Evolutionary conservation across 2,888 invertebrate genomes (phyloP).

Genomic region (Callyntrura sp.): DNA sequence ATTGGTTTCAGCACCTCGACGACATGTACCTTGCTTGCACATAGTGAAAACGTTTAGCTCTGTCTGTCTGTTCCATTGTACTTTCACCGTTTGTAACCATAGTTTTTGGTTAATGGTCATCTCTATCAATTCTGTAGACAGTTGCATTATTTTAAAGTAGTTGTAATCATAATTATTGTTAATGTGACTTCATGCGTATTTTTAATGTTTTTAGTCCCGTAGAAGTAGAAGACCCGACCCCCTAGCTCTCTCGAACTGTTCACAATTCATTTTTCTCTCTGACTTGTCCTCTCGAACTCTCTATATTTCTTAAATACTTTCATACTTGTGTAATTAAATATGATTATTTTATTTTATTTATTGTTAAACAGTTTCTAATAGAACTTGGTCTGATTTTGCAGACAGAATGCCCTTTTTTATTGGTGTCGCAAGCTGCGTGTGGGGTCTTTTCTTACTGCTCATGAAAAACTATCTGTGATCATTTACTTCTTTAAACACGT

Average conservation of each 20-base stretch:
- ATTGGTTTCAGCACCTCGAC: too few species aligned
- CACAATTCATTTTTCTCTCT: constrained; percentile 40
- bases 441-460: constrained; percentile 92
- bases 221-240: constrained; percentile 68
- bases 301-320: not conserved
- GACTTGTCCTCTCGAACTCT: not conserved
- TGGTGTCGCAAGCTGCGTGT: constrained; percentile 95
- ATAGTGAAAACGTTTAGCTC: constrained; percentile 59
- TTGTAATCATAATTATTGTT: not conserved
- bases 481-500: constrained; percentile 43
- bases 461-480: constrained; percentile 88
- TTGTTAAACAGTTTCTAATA: constrained; percentile 36
- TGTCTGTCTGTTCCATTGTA: too few species aligned
- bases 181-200: constrained; percentile 30
- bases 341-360: not conserved
- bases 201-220: constrained; percentile 79
- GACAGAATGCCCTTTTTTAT: constrained; percentile 91
- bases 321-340: not conserved
- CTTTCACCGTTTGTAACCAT: constrained; percentile 24
- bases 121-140: too few species aligned
- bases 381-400: constrained; percentile 84
- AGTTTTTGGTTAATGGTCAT: too few species aligned
- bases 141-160: too few species aligned
- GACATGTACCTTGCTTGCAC: too few species aligned
- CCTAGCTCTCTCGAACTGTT: too few species aligned